phyloP scores from a whole-genome alignment of 2,888 invertebrate species.

The Bembecia ichneumoniformis region DNA sequence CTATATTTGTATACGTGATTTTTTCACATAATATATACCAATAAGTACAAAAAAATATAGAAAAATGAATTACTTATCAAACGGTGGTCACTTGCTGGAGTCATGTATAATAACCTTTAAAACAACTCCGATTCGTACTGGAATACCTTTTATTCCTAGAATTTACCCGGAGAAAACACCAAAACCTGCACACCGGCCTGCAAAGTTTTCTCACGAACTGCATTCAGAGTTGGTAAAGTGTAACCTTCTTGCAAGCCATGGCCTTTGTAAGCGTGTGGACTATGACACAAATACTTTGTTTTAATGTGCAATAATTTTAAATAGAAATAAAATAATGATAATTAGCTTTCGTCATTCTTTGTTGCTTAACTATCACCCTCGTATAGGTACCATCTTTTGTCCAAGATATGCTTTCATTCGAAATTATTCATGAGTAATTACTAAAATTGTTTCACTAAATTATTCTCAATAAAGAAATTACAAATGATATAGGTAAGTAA shows the following conservation, averaged over 20 bases:
- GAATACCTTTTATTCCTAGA: not conserved
- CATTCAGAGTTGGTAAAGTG: not conserved
- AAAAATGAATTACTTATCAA: slow-evolving; percentile 43
- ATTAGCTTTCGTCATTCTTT: too few relatives aligned
- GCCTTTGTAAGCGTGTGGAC: not conserved
- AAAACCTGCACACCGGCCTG: not conserved
- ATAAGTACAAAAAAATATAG: too few relatives aligned
- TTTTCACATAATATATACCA: too few relatives aligned
- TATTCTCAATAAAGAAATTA: too few relatives aligned
- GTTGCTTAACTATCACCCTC: too few relatives aligned
- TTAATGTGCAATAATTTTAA: not conserved
- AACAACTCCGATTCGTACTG: slow-evolving; percentile 28
- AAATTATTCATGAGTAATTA: too few relatives aligned
- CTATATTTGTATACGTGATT: not conserved
- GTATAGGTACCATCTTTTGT: too few relatives aligned
- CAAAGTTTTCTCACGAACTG: not conserved
- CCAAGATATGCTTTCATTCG: too few relatives aligned
- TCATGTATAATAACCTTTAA: slow-evolving; percentile 34
- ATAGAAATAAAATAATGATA: too few relatives aligned
- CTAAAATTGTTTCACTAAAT: too few relatives aligned
- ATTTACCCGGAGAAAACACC: not conserved
- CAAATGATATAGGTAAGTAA: too few relatives aligned
- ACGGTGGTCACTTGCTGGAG: slow-evolving; percentile 34
- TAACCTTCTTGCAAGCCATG: not conserved
- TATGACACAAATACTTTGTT: not conserved